Evolutionary conservation across 30 jellyfish, hydroid and myxozoan genomes (phyloP), one percentile per base, ranked within the genome.

Genomic region (Nemopilema nomurai): DNA sequence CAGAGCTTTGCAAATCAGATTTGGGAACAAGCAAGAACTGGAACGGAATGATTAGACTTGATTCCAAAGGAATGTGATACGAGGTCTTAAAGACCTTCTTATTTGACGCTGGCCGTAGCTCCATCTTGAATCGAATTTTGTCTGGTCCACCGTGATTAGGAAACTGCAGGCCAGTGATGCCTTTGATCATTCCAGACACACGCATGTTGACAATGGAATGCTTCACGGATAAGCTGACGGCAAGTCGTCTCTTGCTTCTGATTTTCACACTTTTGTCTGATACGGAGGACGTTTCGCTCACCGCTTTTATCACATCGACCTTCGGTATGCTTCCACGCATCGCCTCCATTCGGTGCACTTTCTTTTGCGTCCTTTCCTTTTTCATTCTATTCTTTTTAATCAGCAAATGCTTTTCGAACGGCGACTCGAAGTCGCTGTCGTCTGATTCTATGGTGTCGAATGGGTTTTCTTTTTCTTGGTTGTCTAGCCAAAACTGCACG

Each of bases 81-180:
- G 86, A 62, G 0, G 91, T 83, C 63, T 72, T 71, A 53, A 52
- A 71, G 20, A 24, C 24, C 67, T 41, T 62, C n/a, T 71, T 83
- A 9, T 70, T 30, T 83, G 65, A 50, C 23, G 24, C 9, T 1
- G 91, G 91, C 0, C 30, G 28, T 57, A 71, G 33, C 17, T 62
- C 64, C 74, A 83, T 1, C 49, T 83, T 83, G 53, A 83, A 83
- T 0, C 91, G 91, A 49, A 83, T 71, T 62, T 65, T 83, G 63
- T 83, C 71, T 1, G 91, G 91, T 21, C 86, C 91, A 22, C 86
- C 91, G 30, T 83, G 79, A 49, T 83, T 84, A 3, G 91, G 75
- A 17, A 72, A 83, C 80, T 57, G 85, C 24, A 83, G 81, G 32
- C 91, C 91, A 20, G 41, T 70, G 22, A 83, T 80, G 24, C 91